Base-by-base conservation (phyloP, 2,888 invertebrate species). In the Matsumyia berberina region DNA sequence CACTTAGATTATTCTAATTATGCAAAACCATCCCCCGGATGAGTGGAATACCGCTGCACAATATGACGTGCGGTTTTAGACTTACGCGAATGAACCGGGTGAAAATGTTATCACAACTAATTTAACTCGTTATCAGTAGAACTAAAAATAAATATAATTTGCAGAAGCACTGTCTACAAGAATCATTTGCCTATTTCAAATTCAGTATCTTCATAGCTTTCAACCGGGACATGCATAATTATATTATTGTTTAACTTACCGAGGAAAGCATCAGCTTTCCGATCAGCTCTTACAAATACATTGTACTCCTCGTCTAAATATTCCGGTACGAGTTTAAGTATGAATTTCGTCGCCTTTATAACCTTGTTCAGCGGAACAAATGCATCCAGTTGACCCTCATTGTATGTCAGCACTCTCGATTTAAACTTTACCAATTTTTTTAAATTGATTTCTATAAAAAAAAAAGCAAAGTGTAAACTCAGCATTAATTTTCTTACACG, bases 361-460 rank as follows among this genome's bases (percentile, higher is more conserved):
- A 91, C 58, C 86, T 90, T 90, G 35, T 89, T 89, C 12, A 91
- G 86, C 44, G 91, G 91, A 73, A 91, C 89, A 87, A 89, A 91
- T 6, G 91, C 90, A 87, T 91, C 91, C 42, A 91, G 77, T 79
- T 87, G 87, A 62, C 77, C 85, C 19, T 90, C 89, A 19, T 87
- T 88, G 7, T 58, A 77, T 2, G 76, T 76, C 44, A 87, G 64
- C 39, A 87, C 29, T 6, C 76, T 86, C 46, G 88, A 87, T 35
- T 89, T 89, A 44, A 91, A 90, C 86, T 91, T 90, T 0, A 89
- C 89, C 72, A 90, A 78, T 86, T 91, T 91, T 77, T 89, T 91
- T 69, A 91, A 89, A 87, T 91, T 91, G 12, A 91, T 91, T 64
- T 91, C 91, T 91, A 82, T 7, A 74, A 58, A 31, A 67, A 72